Base-by-base conservation (phyloP, 2,888 invertebrate genomes). In the Perizoma flavofasciatum region DNA sequence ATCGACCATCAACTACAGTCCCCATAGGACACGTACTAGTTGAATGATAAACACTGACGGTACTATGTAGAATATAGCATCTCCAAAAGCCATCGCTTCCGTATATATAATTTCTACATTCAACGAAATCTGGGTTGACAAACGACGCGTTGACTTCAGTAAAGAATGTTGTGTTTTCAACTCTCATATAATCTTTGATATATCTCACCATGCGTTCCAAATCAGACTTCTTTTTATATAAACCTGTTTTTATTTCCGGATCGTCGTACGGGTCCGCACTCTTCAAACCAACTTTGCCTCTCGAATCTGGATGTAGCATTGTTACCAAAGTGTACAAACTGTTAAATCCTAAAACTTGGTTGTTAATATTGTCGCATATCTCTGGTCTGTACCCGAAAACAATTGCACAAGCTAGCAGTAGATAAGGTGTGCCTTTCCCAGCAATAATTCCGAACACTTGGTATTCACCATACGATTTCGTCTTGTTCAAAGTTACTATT, bases 191-290 rank as follows among this genome's bases (percentile, higher is more conserved):
- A 10, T 82, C 74, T 58, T 79, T 72, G n/a, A n/a, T n/a, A n/a
- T n/a, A n/a, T n/a, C n/a, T n/a, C n/a, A n/a, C n/a, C n/a, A n/a
- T n/a, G n/a, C 0, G 82, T 3, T 86, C 74, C 0, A 92, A 65
- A 70, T 95, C 95, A 32, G 85, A 75, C 7, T 85, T 77, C 4
- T 93, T 85, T 0, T 82, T 75, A 22, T 94, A 85, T 71, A 94
- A 94, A 57, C 94, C 94, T 0, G 94, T 85, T 56, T 92, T 84
- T 10, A 96, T 92, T 39, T 90, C 70, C 0, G 95, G 95, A 39
- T 88, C 81, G 2, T 93, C 92, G 1, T 74, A 68, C 0, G 94
- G 94, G 72, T 95, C 81, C 0, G 71, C 65, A 5, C 92, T 93
- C 47, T 82, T 82, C 2, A 96, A 76, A 10, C 85, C 79, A 1